Percentiles rank a stretch among this genome's conserved stretches.
These are phyloP conservation scores for Drosophila stalkeri DNA, from an alignment of 2,888 invertebrate genomes.

Conservation along the genomic window DNA sequence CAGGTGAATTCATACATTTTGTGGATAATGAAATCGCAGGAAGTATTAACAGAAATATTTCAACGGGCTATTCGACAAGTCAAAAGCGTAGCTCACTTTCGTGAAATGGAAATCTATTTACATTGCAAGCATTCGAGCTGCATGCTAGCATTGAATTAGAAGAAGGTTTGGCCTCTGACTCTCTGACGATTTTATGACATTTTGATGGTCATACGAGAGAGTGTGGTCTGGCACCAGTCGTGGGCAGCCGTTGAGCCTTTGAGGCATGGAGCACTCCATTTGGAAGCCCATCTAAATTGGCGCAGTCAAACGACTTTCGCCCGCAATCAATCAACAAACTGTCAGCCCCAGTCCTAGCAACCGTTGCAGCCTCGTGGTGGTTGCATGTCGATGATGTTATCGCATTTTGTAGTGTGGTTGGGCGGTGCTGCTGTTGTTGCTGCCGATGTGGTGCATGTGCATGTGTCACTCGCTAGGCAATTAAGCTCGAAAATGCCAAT, in stretches of 20 bases:
- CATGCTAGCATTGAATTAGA: background rate
- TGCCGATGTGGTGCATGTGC: slow-evolving; percentile 34
- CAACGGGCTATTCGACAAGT: background rate
- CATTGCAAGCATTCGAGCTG: background rate
- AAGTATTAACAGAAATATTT: background rate
- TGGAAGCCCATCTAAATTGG: slow-evolving; percentile 45
- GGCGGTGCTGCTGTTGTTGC: slow-evolving; percentile 7
- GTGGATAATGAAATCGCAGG: background rate
- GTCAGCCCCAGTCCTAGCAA: slow-evolving; percentile 37
- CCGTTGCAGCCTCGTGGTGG: slow-evolving; percentile 25
- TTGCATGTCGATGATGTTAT: slow-evolving; percentile 58
- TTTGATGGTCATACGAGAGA: slow-evolving; percentile 7
- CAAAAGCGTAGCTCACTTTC: background rate
- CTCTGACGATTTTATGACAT: slow-evolving; percentile 1
- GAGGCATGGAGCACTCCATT: slow-evolving; percentile 14
- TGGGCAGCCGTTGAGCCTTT: slow-evolving; percentile 4
- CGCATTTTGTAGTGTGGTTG: slow-evolving; percentile 37
- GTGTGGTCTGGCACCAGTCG: background rate
- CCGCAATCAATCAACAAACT: slow-evolving; percentile 59
- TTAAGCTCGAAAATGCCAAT: slow-evolving; percentile 79
- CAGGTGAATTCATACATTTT: background rate
- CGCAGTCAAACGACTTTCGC: slow-evolving; percentile 56
- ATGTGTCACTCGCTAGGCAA: slow-evolving; percentile 69
- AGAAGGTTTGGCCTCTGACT: background rate
- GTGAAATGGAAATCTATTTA: background rate